These are phyloP conservation scores for Coregonus suidteri DNA, from an alignment of 2,797 vertebrate species.

Conservation along the genomic window DNA sequence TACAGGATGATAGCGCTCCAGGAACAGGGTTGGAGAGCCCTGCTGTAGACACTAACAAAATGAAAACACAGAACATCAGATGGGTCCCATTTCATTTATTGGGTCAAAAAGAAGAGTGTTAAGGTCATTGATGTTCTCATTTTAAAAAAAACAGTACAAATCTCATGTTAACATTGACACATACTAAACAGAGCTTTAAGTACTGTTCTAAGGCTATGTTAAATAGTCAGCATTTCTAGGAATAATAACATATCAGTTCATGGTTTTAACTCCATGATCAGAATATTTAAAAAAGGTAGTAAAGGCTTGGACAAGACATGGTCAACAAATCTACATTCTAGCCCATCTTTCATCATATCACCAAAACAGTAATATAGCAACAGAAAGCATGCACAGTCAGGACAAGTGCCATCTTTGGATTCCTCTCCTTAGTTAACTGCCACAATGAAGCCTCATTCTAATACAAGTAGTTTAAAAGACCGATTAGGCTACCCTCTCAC, in stretches of 20 bases:
- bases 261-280: neutral
- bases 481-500: neutral
- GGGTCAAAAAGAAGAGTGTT: constrained; percentile 6
- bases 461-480: neutral
- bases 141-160: constrained; percentile 9
- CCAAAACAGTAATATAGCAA: neutral
- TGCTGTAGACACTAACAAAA: neutral
- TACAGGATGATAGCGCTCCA: neutral
- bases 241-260: neutral
- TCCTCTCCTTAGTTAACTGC: neutral
- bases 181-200: neutral
- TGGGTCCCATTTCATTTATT: constrained; percentile 24
- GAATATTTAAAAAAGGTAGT: neutral
- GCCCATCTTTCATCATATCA: no score
- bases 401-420: neutral
- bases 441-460: neutral
- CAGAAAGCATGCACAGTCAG: neutral
- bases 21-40: neutral
- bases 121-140: neutral
- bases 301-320: no score
- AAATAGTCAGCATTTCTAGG: neutral
- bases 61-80: neutral
- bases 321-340: no score
- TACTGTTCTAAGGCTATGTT: neutral
- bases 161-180: neutral